These are phyloP conservation scores for Mixornis gularis DNA, from an alignment of 2,113 vertebrate genomes.

Conservation along the genomic window DNA sequence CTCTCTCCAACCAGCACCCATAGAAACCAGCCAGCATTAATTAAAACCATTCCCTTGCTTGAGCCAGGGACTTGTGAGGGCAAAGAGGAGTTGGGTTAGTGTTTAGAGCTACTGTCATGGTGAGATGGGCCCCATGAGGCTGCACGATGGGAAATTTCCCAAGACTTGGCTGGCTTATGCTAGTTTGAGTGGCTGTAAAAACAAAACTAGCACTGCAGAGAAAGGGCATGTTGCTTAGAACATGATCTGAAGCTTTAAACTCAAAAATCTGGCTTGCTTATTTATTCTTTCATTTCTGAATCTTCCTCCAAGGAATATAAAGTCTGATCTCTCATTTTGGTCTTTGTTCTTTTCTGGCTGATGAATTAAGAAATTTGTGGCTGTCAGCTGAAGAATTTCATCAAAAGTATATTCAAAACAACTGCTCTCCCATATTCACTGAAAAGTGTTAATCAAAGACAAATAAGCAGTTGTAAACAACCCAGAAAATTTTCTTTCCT, in stretches of 20 bases:
- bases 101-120: conserved; percentile 36
- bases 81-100: not conserved
- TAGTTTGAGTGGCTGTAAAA: conserved; percentile 9
- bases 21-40: not conserved
- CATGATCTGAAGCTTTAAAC: conserved; percentile 7
- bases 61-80: not conserved
- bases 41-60: conserved; percentile 33
- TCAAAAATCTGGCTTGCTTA: not conserved
- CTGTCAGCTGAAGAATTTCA: conserved; percentile 3
- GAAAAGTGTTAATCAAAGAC: conserved; percentile 11
- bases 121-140: conserved; percentile 11
- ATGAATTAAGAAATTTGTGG: not conserved
- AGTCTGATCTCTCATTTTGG: not conserved
- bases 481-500: conserved; percentile 4
- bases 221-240: conserved; percentile 28
- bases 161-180: conserved; percentile 12
- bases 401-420: conserved; percentile 6
- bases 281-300: conserved; percentile 24
- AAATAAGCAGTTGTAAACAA: conserved; percentile 26
- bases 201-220: conserved; percentile 14
- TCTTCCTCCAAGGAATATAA: conserved; percentile 8
- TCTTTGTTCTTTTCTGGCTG: not conserved
- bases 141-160: not conserved
- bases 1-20: not conserved
- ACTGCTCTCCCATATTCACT: not conserved